Base-by-base conservation (phyloP, 35 echinoderm and acorn worm species). In the Hemicentrotus pulcherrimus region DNA sequence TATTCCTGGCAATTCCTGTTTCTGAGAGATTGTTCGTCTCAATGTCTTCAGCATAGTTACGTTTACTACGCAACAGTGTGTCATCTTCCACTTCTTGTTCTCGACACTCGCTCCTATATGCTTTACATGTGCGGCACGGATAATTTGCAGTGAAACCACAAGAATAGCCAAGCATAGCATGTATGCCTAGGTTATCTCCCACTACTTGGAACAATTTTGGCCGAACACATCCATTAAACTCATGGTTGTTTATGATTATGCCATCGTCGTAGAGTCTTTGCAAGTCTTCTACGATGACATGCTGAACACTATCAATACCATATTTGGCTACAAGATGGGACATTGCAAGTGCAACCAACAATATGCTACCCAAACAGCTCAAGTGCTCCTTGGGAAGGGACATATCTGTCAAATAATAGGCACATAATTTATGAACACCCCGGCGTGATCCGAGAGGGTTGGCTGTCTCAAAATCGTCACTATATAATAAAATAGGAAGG, bases 81-180 rank as follows among this genome's bases (percentile, higher is more conserved):
- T 46, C 24, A 9, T 48, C 35, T 95, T 41, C 86, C 30, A 33
- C 94, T 32, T 32, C 61, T 31, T 28, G 70, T 47, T 45, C 85
- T 55, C 86, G 65, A 6, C 61, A 86, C 2, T 47, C 50, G n/a
- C 2, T 0, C 46, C n/a, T 95, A 31, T 4, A 31, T 6, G 32
- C n/a, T n/a, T 88, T 95, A 28, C 94, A 95, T 35, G 35, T 22
- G 32, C 94, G 65, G 85, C 94, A 86, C 2, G 32, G 70, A 28
- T 95, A 86, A 48, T 88, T 95, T 8, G 94, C 94, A 8, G 32
- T 95, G 32, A 95, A 95, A 19, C 94, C 85, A 86, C 94, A 59
- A 86, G 94, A 2, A 95, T 13, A 95, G 32, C 94, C 65, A 4
- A 95, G 94, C 4, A 95, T n/a, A 6, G 78, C 45, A 87, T 88